These are phyloP conservation scores for Tachuris rubrigastra DNA, from an alignment of 2,113 vertebrate species.

Conservation along the genomic window DNA sequence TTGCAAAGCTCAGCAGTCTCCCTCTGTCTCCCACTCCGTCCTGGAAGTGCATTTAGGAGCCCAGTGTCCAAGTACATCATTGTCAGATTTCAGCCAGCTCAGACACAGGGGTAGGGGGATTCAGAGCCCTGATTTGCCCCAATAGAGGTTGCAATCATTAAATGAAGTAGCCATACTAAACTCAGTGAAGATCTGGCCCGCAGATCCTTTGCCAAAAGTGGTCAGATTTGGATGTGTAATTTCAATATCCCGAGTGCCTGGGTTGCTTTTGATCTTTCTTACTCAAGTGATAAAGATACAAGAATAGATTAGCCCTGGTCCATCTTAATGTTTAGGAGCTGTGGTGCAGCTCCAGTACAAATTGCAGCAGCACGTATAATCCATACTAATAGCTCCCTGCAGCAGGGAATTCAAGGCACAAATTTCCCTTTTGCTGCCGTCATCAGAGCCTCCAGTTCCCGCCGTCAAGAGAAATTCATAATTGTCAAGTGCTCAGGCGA, in stretches of 20 bases:
- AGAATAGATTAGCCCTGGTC: not conserved
- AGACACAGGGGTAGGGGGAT: not conserved
- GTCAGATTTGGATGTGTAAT: not conserved
- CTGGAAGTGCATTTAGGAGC: rapidly evolving
- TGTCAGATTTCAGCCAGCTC: not conserved
- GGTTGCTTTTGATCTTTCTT: constrained; percentile 21
- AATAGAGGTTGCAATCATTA: not conserved
- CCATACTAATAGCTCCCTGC: not conserved
- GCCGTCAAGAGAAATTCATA: not conserved
- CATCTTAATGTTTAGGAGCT: not conserved
- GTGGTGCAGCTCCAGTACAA: not conserved
- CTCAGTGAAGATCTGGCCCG: not conserved
- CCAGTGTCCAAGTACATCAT: not conserved
- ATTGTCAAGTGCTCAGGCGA: not conserved
- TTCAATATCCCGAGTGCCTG: constrained; percentile 10
- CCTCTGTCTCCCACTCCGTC: not conserved
- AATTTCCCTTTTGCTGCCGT: not conserved
- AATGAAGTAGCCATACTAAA: not conserved
- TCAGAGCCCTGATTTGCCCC: not conserved
- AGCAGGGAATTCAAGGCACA: not conserved
- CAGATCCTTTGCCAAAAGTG: constrained; percentile 3
- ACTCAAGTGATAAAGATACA: not conserved
- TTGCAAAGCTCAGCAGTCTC: constrained; percentile 1
- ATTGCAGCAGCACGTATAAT: not conserved
- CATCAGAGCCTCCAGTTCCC: not conserved